Base-by-base conservation (phyloP, 2,888 invertebrate species). In the Oligia latruncula region DNA sequence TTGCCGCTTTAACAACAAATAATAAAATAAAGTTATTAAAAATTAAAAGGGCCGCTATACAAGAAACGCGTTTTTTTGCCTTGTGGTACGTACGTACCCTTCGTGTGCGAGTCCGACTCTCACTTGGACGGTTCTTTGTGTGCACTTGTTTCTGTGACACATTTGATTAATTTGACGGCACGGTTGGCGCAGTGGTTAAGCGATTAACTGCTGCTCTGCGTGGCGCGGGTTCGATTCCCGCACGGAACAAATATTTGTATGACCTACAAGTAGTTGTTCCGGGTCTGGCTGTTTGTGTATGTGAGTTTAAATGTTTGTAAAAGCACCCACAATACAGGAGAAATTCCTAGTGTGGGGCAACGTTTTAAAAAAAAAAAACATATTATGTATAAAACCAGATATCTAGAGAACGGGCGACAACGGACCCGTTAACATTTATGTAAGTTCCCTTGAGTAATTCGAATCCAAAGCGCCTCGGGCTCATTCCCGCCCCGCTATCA, bases 401-500 rank as follows among this genome's bases (percentile, higher is more conserved):
- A 87, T 79, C 71, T 46, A n/a, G 15, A 78, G 67, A 70, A 77
- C 81, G 78, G 89, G 86, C 89, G 91, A 91, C 90, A 91, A 73
- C 23, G 62, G 90, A 86, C 85, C 87, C 91, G 91, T 92, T 92
- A 93, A 92, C 92, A 93, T 94, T 93, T 93, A 92, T 92, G 90
- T 90, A 91, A 90, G 90, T 89, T 93, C 95, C 94, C 94, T 81
- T 76, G 94, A 93, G 94, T 92, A 92, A 93, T 92, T 87, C 89
- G 88, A 88, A 86, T 87, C 90, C 92, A 90, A 90, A 91, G 86
- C 89, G 92, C 92, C 91, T 78, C 89, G 90, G 92, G 93, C 92
- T 89, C 84, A 87, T 90, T 85, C 83, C 86, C 78, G 71, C 91
- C 88, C 86, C 90, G 84, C 92, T 95, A 94, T 94, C 93, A 91